A percentile compares a stretch with the other conserved stretches of the same genome.
These are phyloP conservation scores for Hemicentrotus pulcherrimus DNA, from an alignment of 35 echinoderm and acorn worm genomes.

Conservation along the genomic window DNA sequence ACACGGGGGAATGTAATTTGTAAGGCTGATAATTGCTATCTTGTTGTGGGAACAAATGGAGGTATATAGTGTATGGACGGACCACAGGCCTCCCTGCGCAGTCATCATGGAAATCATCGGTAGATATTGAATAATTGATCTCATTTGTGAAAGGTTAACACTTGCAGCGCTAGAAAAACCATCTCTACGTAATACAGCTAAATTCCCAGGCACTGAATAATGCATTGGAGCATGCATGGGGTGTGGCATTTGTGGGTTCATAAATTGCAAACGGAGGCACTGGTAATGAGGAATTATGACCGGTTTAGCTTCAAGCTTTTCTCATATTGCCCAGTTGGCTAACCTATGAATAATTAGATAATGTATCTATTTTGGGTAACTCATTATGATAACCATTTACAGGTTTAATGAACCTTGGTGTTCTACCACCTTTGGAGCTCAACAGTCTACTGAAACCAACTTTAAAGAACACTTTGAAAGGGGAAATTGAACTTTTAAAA, in stretches of 20 bases:
- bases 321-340: neutral
- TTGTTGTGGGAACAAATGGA: slow-evolving; percentile 3
- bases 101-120: slow-evolving; percentile 2
- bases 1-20: neutral
- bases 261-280: neutral
- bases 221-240: neutral
- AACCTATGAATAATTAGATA: slow-evolving; percentile 14
- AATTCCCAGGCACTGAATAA: neutral
- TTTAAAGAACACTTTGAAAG: neutral
- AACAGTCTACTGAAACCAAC: no score
- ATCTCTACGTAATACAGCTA: neutral
- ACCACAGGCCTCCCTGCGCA: neutral
- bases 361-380: slow-evolving; percentile 4
- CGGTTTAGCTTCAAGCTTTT: neutral
- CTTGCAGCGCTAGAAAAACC: neutral
- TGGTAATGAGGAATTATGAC: neutral
- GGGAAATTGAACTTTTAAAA: neutral
- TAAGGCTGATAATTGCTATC: slow-evolving; percentile 2
- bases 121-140: slow-evolving; percentile 20
- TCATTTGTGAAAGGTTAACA: neutral
- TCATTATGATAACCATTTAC: neutral
- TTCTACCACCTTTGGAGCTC: neutral
- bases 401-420: neutral
- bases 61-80: neutral
- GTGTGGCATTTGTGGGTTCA: neutral